These are phyloP conservation scores for Centropus unirufus DNA, from an alignment of 2,113 vertebrate species.

Conservation along the genomic window DNA sequence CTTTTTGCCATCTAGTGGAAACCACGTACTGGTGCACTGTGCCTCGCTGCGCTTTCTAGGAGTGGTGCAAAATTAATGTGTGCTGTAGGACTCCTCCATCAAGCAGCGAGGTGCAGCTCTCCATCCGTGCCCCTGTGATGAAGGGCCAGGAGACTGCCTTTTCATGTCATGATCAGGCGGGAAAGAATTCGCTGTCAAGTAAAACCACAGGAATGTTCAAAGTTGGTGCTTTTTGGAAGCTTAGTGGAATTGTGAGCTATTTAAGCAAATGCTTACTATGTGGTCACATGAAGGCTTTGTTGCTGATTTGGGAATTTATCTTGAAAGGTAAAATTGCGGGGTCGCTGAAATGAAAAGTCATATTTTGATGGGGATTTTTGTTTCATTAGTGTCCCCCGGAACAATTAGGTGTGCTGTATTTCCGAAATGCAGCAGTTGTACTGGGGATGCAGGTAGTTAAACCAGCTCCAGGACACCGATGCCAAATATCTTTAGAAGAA, in stretches of 20 bases:
- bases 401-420: not conserved
- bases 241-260: not conserved
- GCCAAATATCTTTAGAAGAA: not conserved
- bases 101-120: not conserved
- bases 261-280: not conserved
- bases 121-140: not conserved
- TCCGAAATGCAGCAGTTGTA: not conserved
- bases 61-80: not conserved
- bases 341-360: not conserved
- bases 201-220: not conserved
- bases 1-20: constrained; percentile 62
- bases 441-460: not conserved
- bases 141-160: not conserved
- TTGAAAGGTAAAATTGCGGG: not conserved
- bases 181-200: not conserved
- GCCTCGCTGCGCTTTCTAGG: not conserved
- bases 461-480: not conserved
- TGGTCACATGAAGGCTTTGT: not conserved
- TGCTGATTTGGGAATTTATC: not conserved
- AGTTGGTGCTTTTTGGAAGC: not conserved
- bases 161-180: not conserved
- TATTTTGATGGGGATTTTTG: not conserved
- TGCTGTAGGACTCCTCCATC: not conserved
- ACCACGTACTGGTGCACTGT: not conserved
- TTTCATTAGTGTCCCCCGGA: not conserved